A percentile compares a stretch with the other conserved stretches of the same genome.
Conservation (phyloP, 2,113 vertebrate species). For the Crocuta crocuta region DNA sequence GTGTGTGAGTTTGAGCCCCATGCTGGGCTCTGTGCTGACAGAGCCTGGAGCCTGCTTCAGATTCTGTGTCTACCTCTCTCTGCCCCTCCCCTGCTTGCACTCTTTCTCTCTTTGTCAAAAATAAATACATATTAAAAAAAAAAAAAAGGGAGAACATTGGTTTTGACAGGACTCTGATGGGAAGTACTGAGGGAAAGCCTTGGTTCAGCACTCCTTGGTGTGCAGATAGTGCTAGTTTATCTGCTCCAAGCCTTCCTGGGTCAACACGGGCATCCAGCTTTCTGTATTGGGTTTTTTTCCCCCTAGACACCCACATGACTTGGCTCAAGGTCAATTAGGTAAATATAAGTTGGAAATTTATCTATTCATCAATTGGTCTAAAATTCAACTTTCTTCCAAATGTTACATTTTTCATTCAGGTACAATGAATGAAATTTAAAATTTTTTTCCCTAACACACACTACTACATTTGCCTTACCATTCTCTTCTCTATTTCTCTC, state of each 20-base stretch:
- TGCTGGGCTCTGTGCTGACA: too few relatives aligned
- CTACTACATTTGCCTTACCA: not conserved
- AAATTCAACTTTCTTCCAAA: not conserved
- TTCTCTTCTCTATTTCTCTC: not conserved
- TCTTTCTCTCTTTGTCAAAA: too few relatives aligned
- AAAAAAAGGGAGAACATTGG: not conserved
- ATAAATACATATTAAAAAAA: too few relatives aligned
- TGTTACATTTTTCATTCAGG: not conserved
- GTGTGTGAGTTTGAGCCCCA: too few relatives aligned
- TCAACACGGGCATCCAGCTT: not conserved
- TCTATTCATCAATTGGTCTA: not conserved
- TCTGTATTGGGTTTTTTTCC: not conserved
- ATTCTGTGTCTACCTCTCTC: too few relatives aligned
- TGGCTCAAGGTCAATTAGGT: not conserved
- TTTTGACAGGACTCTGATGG: not conserved
- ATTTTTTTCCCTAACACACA: not conserved
- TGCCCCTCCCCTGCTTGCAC: too few relatives aligned
- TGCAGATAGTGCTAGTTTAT: fast-evolving
- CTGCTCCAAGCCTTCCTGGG: not conserved
- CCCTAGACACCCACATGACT: not conserved
- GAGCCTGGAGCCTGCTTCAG: too few relatives aligned
- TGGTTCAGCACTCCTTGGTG: fast-evolving
- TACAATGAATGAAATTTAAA: too few relatives aligned
- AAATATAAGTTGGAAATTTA: not conserved
- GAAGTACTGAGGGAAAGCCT: not conserved